These are phyloP conservation scores for Eristalis tenax DNA, from an alignment of 2,888 invertebrate genomes.

Conservation along the genomic window DNA sequence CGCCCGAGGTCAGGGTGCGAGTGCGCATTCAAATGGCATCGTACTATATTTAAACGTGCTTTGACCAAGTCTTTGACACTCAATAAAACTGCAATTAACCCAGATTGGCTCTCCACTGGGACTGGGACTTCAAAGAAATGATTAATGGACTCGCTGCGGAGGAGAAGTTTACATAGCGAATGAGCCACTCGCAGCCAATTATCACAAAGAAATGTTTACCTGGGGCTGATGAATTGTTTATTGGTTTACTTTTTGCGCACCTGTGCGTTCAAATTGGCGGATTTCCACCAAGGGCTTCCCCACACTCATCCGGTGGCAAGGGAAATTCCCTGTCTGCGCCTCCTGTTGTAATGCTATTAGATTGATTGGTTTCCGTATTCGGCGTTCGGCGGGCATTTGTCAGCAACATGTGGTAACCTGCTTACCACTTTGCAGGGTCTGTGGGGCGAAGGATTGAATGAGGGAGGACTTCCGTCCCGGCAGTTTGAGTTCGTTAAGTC, in stretches of 20 bases:
- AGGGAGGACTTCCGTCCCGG: background rate
- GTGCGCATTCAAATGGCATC: conserved; percentile 33
- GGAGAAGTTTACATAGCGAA: conserved; percentile 15
- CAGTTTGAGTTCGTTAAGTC: background rate
- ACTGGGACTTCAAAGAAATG: conserved; percentile 48
- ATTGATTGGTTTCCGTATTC: conserved; percentile 47
- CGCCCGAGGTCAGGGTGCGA: background rate
- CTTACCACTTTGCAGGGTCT: background rate
- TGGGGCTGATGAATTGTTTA: conserved; percentile 47
- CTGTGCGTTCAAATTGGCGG: conserved; percentile 19
- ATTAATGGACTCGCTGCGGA: conserved; percentile 2
- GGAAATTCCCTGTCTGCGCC: background rate
- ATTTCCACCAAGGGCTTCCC: background rate
- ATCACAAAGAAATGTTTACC: conserved; percentile 43
- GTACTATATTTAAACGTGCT: conserved; percentile 28
- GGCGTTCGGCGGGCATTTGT: background rate
- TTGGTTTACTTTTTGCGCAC: conserved; percentile 40
- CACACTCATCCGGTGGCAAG: background rate
- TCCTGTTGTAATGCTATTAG: conserved; percentile 25
- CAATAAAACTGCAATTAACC: conserved; percentile 69
- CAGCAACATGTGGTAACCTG: conserved; percentile 17
- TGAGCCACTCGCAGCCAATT: conserved; percentile 29
- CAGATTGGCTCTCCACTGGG: conserved; percentile 24
- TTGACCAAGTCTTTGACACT: conserved; percentile 66
- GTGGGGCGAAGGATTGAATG: background rate